Evolutionary conservation across 2,113 vertebrate genomes (phyloP).

Genomic region (Cyanistes caeruleus): DNA sequence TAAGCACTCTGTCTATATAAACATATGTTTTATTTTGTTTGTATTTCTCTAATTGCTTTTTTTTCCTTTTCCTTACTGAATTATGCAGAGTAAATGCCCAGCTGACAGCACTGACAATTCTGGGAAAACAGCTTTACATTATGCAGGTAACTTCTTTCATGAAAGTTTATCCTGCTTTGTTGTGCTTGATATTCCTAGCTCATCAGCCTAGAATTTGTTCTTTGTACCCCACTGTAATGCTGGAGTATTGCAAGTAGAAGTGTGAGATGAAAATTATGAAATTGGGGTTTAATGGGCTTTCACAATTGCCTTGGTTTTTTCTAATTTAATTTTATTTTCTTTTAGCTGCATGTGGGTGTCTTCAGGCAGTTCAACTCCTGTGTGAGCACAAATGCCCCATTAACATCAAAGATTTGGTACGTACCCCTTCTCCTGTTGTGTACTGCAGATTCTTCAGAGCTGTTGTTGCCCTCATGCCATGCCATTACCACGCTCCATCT

Average conservation of each 20-base stretch:
- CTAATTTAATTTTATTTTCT: not conserved
- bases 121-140: conserved; percentile 91
- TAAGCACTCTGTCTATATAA: not conserved
- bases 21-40: not conserved
- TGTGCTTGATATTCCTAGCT: not conserved
- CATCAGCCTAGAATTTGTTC: not conserved
- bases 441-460: not conserved
- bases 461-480: not conserved
- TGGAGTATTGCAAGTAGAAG: not conserved
- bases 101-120: conserved; percentile 79
- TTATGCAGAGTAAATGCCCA: conserved; percentile 85
- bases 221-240: not conserved
- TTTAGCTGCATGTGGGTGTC: conserved; percentile 83
- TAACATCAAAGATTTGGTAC: conserved; percentile 88
- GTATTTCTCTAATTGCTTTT: not conserved
- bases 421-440: conserved; percentile 46
- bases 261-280: not conserved
- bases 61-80: conserved; percentile 13
- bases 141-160: conserved; percentile 83
- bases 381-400: conserved; percentile 88
- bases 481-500: not conserved
- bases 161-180: not conserved
- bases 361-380: conserved; percentile 83
- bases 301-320: not conserved
- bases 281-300: not conserved